Percentiles rank a stretch among this genome's conserved stretches.
These are phyloP conservation scores for Anomalospiza imberbis DNA, from an alignment of 2,797 vertebrate genomes.

Conservation along the genomic window DNA sequence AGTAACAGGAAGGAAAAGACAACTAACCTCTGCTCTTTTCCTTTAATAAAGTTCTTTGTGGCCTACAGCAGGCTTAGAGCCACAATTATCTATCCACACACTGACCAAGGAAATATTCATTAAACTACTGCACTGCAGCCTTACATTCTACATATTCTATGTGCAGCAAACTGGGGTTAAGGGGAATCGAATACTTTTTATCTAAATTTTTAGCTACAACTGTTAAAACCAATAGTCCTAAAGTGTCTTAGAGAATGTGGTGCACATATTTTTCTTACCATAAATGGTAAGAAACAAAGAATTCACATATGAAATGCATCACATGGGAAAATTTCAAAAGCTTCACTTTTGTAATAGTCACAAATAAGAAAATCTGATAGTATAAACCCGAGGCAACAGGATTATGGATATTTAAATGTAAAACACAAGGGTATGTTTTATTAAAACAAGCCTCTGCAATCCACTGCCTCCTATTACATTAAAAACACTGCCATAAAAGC, in stretches of 20 bases:
- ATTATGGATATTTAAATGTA: not conserved
- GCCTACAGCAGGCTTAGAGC: not conserved
- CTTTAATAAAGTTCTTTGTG: not conserved
- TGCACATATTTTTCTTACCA: not conserved
- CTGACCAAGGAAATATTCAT: not conserved
- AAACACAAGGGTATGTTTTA: not conserved
- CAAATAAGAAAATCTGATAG: not conserved
- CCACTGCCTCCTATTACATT: not conserved
- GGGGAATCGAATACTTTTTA: not conserved
- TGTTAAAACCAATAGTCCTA: not conserved
- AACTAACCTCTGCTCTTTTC: not conserved
- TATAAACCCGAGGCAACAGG: not conserved
- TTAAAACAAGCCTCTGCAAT: not conserved
- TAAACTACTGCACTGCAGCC: not conserved
- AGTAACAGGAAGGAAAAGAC: not conserved
- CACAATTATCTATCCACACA: not conserved
- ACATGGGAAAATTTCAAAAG: not conserved
- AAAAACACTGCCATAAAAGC: not conserved
- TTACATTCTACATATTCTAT: fast-evolving
- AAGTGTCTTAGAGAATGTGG: not conserved
- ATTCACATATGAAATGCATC: not conserved
- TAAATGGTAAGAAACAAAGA: not conserved
- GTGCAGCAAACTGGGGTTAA: not conserved
- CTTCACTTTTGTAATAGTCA: not conserved
- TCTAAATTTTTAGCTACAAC: not conserved